phyloP scores from a whole-genome alignment of 2,797 vertebrate species.

The Crenichthys baileyi region DNA sequence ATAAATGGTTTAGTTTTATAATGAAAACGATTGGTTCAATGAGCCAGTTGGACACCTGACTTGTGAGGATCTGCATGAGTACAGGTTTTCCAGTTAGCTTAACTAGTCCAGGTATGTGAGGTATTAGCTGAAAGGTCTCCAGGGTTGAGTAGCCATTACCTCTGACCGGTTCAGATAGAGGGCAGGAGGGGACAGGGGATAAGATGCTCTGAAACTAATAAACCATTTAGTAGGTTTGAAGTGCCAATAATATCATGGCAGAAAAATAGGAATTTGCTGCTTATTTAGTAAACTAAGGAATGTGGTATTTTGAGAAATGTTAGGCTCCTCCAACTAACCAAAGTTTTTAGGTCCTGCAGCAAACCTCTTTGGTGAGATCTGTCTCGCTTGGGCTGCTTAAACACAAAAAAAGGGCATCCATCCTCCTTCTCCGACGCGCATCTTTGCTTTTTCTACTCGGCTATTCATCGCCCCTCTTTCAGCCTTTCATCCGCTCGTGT shows the following conservation, averaged over 20 bases:
- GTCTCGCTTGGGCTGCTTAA: slow-evolving; percentile 54
- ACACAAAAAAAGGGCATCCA: slow-evolving; percentile 57
- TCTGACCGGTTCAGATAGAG: slow-evolving; percentile 4
- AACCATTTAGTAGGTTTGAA: slow-evolving; percentile 6
- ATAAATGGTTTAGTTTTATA: neutral
- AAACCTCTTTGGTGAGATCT: slow-evolving; percentile 33
- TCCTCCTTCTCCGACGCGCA: slow-evolving; percentile 33
- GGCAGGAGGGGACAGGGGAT: neutral
- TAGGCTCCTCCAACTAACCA: slow-evolving; percentile 23
- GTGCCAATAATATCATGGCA: neutral
- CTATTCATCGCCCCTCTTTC: slow-evolving; percentile 53
- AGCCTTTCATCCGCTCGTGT: slow-evolving; percentile 46
- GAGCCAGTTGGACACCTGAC: neutral
- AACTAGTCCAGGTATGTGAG: slow-evolving; percentile 35
- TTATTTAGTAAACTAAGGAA: slow-evolving; percentile 15
- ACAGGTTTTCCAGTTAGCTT: slow-evolving; percentile 20
- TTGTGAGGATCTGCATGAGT: neutral
- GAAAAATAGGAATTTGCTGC: slow-evolving; percentile 10
- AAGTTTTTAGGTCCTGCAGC: slow-evolving; percentile 42
- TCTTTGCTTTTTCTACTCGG: slow-evolving; percentile 33
- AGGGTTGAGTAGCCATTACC: slow-evolving; percentile 28
- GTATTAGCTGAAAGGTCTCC: slow-evolving; percentile 40
- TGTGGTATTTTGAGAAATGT: slow-evolving; percentile 11
- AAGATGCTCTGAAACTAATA: neutral
- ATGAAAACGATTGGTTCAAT: neutral